These are phyloP conservation scores for Lophochroa leadbeateri DNA, from an alignment of 2,113 vertebrate genomes.

Conservation along the genomic window DNA sequence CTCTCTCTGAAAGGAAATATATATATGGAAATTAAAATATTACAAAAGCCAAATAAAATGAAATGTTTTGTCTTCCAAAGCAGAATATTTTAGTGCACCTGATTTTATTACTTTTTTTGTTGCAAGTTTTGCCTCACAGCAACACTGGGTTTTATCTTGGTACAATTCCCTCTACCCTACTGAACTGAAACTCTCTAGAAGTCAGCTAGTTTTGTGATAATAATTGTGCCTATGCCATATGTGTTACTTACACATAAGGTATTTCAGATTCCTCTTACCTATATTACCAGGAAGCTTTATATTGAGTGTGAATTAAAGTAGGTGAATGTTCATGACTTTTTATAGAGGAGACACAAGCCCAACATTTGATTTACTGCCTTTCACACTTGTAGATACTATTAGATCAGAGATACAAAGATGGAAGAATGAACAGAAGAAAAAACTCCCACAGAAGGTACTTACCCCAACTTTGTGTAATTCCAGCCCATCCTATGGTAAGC, in stretches of 20 bases:
- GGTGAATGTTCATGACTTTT: neutral
- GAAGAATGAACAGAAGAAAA: neutral
- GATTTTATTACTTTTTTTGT: neutral
- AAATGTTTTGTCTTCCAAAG: neutral
- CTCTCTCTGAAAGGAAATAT: neutral
- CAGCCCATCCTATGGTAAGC: rapidly evolving
- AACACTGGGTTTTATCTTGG: neutral
- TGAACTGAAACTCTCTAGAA: neutral
- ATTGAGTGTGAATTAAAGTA: neutral
- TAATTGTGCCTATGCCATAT: neutral
- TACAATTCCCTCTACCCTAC: neutral
- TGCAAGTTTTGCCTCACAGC: neutral
- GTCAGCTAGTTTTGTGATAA: neutral
- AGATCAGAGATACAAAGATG: neutral
- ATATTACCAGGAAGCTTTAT: neutral
- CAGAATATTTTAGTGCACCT: neutral
- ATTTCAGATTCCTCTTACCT: neutral
- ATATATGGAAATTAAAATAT: neutral
- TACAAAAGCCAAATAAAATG: neutral
- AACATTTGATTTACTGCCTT: neutral
- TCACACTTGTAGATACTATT: neutral
- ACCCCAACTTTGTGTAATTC: neutral
- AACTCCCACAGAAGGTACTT: neutral
- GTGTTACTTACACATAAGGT: neutral
- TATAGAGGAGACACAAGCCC: neutral